These are phyloP conservation scores for Ommatoiulus sabulosus DNA, from an alignment of 2,888 invertebrate species.

Conservation along the genomic window DNA sequence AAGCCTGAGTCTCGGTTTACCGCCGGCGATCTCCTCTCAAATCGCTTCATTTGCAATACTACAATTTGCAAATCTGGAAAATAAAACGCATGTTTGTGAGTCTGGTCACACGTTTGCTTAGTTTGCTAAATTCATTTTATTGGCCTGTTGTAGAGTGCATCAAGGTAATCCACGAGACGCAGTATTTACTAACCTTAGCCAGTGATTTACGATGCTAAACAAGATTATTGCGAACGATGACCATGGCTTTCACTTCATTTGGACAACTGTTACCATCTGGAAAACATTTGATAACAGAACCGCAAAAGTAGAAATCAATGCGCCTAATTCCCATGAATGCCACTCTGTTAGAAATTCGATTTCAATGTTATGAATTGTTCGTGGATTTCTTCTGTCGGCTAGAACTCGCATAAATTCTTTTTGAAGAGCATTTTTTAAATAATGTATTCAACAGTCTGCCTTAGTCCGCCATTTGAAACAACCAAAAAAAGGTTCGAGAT, in stretches of 20 bases:
- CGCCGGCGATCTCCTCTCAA: no score
- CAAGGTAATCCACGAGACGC: neutral
- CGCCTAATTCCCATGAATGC: neutral
- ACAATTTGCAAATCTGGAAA: no score
- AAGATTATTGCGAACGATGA: neutral
- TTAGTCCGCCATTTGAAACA: neutral
- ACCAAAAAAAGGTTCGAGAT: neutral
- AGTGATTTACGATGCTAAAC: constrained; percentile 29
- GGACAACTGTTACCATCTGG: neutral
- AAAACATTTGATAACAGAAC: constrained; percentile 1
- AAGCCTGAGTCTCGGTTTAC: no score
- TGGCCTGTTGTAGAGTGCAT: neutral
- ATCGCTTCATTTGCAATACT: neutral
- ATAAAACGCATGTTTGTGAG: no score
- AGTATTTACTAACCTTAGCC: constrained; percentile 5
- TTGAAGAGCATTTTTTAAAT: neutral
- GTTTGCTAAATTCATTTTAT: neutral
- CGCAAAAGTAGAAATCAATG: neutral
- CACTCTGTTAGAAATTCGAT: neutral
- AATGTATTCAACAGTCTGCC: neutral
- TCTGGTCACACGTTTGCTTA: neutral
- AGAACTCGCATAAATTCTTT: neutral
- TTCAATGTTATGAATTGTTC: neutral
- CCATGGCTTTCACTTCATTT: constrained; percentile 8
- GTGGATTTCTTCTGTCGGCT: neutral